Conservation (phyloP, 2,113 vertebrate genomes). For the Zosterops borbonicus region DNA sequence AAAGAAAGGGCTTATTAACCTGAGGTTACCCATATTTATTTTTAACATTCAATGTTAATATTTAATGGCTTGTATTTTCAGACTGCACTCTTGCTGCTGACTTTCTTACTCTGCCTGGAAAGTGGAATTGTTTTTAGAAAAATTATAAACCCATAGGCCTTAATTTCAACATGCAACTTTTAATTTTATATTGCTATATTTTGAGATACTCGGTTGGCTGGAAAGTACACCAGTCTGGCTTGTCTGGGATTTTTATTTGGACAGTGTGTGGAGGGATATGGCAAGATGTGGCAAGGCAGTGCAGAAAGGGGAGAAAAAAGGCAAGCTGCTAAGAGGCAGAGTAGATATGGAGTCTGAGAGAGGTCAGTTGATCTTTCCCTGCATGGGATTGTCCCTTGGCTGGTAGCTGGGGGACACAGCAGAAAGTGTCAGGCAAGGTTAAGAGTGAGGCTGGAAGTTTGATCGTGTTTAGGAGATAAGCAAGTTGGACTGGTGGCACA, state of each 20-base stretch:
- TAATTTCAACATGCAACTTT: neutral
- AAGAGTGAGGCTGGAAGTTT: neutral
- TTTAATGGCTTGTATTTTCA: conserved; percentile 38
- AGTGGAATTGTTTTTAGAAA: neutral
- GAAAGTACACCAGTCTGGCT: neutral
- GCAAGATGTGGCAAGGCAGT: neutral
- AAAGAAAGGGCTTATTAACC: neutral
- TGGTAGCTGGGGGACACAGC: neutral
- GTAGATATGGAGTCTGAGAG: neutral
- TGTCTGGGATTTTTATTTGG: neutral
- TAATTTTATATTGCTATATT: neutral
- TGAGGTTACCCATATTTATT: conserved; percentile 25
- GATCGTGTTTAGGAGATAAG: neutral
- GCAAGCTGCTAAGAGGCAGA: neutral
- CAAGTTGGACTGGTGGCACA: neutral
- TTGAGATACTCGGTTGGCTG: neutral
- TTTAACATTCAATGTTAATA: conserved; percentile 41
- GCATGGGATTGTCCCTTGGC: neutral
- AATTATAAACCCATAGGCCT: neutral
- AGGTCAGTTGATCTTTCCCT: neutral
- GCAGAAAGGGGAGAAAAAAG: neutral
- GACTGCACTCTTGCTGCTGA: neutral
- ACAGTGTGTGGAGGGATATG: neutral
- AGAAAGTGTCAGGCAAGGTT: neutral
- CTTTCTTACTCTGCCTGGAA: neutral